Percentiles rank a stretch among this genome's conserved stretches.
phyloP scores from a whole-genome alignment of 2,797 vertebrate genomes.

The Darevskia nairensis region DNA sequence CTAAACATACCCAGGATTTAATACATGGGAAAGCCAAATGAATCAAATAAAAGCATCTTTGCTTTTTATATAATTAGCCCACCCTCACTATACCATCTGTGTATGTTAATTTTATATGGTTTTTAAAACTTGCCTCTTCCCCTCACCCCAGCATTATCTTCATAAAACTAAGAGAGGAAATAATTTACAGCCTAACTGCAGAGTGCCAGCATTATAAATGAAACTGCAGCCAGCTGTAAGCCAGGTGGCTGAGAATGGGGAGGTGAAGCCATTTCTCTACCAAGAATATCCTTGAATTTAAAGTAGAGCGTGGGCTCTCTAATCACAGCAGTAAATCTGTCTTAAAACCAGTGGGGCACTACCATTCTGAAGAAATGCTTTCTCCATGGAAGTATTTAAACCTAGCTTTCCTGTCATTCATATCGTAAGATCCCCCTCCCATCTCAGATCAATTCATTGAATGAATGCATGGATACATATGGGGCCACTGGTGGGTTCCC shows the following conservation, averaged over 20 bases:
- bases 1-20: slow-evolving; percentile 9
- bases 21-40: neutral
- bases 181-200: slow-evolving; percentile 7
- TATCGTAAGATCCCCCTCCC: neutral
- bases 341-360: neutral
- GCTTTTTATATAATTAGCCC: neutral
- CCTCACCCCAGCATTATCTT: neutral
- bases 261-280: neutral
- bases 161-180: slow-evolving; percentile 13
- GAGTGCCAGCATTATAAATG: neutral
- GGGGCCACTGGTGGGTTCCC: neutral
- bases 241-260: neutral
- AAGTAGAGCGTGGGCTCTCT: neutral
- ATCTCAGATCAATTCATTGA: neutral
- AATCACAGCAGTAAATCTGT: neutral
- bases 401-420: neutral
- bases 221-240: slow-evolving; percentile 15
- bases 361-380: neutral
- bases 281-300: neutral
- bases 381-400: neutral
- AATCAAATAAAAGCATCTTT: neutral
- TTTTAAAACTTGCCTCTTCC: neutral
- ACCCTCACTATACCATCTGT: neutral
- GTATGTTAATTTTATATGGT: neutral
- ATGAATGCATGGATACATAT: neutral